A percentile compares a stretch with the other conserved stretches of the same genome.
phyloP scores from a whole-genome alignment of 2,113 vertebrate genomes.

The Cryptomyrus ogoouensis region DNA sequence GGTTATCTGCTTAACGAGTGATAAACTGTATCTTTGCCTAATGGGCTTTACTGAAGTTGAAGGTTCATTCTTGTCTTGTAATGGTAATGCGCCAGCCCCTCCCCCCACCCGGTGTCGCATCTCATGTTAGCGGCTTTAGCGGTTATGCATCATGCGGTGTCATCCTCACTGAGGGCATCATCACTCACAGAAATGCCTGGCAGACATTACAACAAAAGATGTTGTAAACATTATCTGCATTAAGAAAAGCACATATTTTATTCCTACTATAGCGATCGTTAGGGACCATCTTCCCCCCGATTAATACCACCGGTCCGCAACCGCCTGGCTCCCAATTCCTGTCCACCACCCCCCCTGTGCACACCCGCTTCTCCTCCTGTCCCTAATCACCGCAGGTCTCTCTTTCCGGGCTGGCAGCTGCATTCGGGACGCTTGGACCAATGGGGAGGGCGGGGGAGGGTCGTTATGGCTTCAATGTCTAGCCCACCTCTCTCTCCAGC shows the following conservation, averaged over 20 bases:
- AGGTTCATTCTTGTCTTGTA: not conserved
- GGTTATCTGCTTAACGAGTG: slow-evolving; percentile 7
- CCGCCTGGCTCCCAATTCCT: not conserved
- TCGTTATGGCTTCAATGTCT: not conserved
- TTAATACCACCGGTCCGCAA: not conserved
- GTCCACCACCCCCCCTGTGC: not conserved
- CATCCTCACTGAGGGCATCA: not conserved
- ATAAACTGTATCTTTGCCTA: not conserved
- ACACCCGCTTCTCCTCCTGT: not conserved
- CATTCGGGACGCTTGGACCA: not conserved
- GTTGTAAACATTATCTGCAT: not conserved
- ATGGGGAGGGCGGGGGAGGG: not conserved
- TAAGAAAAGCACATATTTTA: not conserved
- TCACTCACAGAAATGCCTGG: not conserved
- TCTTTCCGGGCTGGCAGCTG: not conserved
- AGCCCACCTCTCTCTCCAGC: not conserved
- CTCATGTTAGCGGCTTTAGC: not conserved
- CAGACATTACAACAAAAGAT: not conserved
- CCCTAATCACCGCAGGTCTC: not conserved
- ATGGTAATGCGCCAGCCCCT: not conserved
- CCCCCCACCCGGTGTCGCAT: not conserved
- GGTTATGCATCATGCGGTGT: not conserved
- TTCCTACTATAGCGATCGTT: not conserved
- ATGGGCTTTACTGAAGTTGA: not conserved
- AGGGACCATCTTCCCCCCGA: not conserved